These are phyloP conservation scores for Scomber colias DNA, from an alignment of 2,113 vertebrate genomes.

Conservation along the genomic window DNA sequence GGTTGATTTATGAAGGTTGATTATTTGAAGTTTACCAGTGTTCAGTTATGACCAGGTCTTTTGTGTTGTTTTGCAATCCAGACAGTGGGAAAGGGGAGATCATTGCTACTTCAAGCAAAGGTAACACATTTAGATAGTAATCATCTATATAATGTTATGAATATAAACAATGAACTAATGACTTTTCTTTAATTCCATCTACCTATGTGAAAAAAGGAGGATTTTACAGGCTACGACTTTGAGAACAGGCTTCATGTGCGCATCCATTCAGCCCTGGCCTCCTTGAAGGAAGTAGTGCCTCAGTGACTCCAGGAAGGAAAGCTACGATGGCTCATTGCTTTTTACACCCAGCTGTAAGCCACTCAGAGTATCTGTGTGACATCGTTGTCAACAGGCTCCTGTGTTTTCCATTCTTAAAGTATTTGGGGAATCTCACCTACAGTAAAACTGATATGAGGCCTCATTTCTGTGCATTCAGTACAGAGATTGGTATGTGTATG, in stretches of 20 bases:
- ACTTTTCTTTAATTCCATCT: background rate
- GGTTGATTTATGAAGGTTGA: background rate
- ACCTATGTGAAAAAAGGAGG: constrained; percentile 85
- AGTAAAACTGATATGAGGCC: constrained; percentile 23
- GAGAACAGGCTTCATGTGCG: constrained; percentile 98
- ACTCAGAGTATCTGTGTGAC: constrained; percentile 37
- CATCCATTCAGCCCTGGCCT: constrained; percentile 96
- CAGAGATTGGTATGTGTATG: background rate
- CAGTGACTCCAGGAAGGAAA: constrained; percentile 86
- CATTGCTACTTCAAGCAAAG: constrained; percentile 97
- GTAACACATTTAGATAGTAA: constrained; percentile 77
- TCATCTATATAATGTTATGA: background rate
- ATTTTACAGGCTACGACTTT: constrained; percentile 96
- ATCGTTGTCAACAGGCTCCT: constrained; percentile 39
- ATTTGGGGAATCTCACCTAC: constrained; percentile 30
- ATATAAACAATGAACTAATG: background rate
- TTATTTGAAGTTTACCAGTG: background rate
- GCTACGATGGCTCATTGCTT: constrained; percentile 37
- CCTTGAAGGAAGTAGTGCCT: constrained; percentile 93
- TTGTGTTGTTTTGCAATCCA: constrained; percentile 73
- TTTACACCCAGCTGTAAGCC: constrained; percentile 34
- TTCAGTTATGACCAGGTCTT: constrained; percentile 1
- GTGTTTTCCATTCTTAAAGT: constrained; percentile 32
- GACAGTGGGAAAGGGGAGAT: constrained; percentile 93
- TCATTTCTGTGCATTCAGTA: constrained; percentile 39